These are phyloP conservation scores for Pteronura brasiliensis DNA, from an alignment of 2,113 vertebrate species.

Conservation along the genomic window DNA sequence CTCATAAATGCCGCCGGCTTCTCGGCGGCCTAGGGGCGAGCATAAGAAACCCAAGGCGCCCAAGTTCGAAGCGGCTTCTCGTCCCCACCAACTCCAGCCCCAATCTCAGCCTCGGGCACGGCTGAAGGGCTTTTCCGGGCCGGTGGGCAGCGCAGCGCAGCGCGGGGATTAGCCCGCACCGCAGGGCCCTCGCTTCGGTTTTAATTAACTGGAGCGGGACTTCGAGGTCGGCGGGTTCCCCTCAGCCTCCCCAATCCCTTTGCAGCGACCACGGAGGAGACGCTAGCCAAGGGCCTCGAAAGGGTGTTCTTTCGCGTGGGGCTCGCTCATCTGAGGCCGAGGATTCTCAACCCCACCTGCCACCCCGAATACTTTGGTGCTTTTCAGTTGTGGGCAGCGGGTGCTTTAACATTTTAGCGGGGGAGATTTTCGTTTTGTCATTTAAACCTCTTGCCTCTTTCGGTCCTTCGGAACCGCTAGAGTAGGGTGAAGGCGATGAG, in stretches of 20 bases:
- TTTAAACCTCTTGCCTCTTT: background rate
- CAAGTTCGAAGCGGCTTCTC: slow-evolving; percentile 9
- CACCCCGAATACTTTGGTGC: too few relatives aligned
- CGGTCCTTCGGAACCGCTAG: background rate
- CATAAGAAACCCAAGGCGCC: background rate
- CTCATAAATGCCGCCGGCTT: slow-evolving; percentile 6
- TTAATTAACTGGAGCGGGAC: slow-evolving; percentile 65
- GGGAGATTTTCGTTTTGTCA: slow-evolving; percentile 30
- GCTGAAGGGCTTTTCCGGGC: slow-evolving; percentile 55
- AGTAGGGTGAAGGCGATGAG: background rate
- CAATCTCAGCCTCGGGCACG: background rate
- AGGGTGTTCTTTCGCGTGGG: background rate
- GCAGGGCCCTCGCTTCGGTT: slow-evolving; percentile 36
- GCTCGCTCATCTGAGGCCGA: background rate
- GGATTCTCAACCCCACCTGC: background rate
- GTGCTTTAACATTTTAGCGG: background rate
- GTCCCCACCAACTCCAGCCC: background rate
- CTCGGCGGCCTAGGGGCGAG: background rate
- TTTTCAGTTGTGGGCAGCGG: background rate
- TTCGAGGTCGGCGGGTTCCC: background rate
- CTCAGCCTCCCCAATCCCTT: background rate
- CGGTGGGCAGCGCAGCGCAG: slow-evolving; percentile 57
- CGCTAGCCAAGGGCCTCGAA: background rate
- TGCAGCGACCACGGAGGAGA: background rate
- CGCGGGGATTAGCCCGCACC: slow-evolving; percentile 56